Conservation (phyloP, 2,888 invertebrate species). For the Philonicus albiceps region DNA sequence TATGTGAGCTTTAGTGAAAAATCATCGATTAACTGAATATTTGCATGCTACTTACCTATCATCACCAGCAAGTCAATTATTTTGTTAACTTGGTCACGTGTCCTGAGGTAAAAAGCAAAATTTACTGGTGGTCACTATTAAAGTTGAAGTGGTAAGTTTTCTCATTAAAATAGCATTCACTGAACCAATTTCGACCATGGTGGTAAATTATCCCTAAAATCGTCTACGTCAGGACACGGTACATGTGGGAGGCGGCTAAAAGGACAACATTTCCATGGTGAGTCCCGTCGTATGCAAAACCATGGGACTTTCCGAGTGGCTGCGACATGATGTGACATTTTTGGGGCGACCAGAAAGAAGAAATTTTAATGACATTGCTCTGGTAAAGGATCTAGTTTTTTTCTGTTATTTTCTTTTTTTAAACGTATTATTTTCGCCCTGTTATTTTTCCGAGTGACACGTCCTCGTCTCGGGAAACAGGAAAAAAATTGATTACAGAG, state of each 20-base stretch:
- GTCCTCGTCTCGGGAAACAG: background rate
- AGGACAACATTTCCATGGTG: background rate
- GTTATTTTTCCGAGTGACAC: background rate
- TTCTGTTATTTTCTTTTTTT: no score
- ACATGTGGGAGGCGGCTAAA: background rate
- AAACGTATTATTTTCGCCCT: background rate
- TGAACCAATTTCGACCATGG: background rate
- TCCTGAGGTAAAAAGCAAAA: background rate
- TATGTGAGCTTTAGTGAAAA: background rate
- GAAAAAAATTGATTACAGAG: background rate
- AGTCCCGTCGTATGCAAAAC: background rate
- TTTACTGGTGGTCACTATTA: background rate
- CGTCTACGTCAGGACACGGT: background rate
- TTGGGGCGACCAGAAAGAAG: conserved; percentile 20
- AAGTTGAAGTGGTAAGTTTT: background rate
- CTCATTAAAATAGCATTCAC: background rate
- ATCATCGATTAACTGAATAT: background rate
- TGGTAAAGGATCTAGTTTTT: background rate
- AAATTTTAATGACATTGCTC: conserved; percentile 28
- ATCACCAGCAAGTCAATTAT: background rate
- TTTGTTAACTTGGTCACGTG: background rate
- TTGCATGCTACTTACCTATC: background rate
- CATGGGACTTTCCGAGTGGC: background rate
- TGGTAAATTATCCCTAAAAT: background rate
- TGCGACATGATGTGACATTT: conserved; percentile 27